Base-by-base conservation (phyloP, 2,113 vertebrate species). In the Elaphurus davidianus region DNA sequence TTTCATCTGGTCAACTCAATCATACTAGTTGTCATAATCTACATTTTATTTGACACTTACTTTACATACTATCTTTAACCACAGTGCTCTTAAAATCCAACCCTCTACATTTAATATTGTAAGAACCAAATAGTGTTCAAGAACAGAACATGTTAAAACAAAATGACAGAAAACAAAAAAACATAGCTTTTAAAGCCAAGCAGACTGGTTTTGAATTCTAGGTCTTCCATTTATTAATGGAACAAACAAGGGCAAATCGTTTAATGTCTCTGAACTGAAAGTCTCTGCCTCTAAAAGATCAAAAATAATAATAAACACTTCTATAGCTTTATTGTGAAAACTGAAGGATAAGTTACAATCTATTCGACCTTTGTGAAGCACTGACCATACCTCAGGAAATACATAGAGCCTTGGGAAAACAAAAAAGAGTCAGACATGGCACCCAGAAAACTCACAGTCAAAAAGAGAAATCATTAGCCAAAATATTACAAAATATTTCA, bases 101-200 rank as follows among this genome's bases (percentile, higher is more conserved):
- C 28, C 7, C 25, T 87, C 23, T 90, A 7, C 28, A 95, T 74
- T 87, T 81, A 83, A 47, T 71, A 90, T 50, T 27, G 85, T 27
- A 97, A 93, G n/a, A 95, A 54, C 0, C 36, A 88, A 94, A 79
- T 2, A 90, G 33, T 89, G 33, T 59, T 36, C 83, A n/a, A 57
- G 30, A 92, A 59, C 23, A 47, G 23, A 52, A 82, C 6, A 94
- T 86, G 82, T 95, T 81, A 28, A 30, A 89, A 91, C 19, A 83
- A 93, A 97, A 76, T 64, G 5, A 97, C 84, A 74, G 27, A 93
- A 84, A 95, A 67, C 28, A 67, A 50, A 95, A 62, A 74, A 54
- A 5, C 23, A 92, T 9, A 62, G 0, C 23, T 52, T 94, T 83
- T 94, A 84, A 47, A 96, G 64, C 28, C 43, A 64, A 14, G 15